phyloP scores from a whole-genome alignment of 2,797 vertebrate genomes.

The Myotis daubentonii region DNA sequence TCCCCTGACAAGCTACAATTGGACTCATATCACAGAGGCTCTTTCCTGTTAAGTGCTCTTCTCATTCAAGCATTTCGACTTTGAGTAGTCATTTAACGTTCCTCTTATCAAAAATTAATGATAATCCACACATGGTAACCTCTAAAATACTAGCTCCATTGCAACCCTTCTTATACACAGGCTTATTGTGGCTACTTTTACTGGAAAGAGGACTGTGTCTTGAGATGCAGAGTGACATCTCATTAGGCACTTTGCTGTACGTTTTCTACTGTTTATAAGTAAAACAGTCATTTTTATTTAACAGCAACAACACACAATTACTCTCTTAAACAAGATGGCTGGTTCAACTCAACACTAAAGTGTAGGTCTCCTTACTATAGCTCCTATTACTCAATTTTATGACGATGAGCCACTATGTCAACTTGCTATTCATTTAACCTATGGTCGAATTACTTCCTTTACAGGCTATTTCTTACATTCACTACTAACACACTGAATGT shows the following conservation, averaged over 20 bases:
- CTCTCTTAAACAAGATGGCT: not conserved
- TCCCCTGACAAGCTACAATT: not conserved
- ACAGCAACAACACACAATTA: not conserved
- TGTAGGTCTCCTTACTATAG: not conserved
- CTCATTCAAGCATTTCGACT: slow-evolving; percentile 26
- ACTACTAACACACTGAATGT: not conserved
- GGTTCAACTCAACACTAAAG: not conserved
- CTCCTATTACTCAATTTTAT: not conserved
- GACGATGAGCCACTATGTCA: not conserved
- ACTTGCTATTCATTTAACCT: slow-evolving; percentile 20
- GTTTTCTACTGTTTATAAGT: slow-evolving; percentile 21
- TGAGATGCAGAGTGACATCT: not conserved
- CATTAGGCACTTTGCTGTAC: not conserved
- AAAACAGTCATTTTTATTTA: slow-evolving; percentile 25
- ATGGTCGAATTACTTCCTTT: not conserved
- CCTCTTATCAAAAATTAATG: slow-evolving; percentile 54
- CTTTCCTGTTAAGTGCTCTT: slow-evolving; percentile 9
- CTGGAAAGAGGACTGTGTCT: slow-evolving; percentile 1
- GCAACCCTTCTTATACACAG: not conserved
- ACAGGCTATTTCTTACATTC: slow-evolving; percentile 9
- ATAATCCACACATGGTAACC: not conserved
- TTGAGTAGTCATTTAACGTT: not conserved
- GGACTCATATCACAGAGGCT: not conserved
- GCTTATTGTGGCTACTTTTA: not conserved
- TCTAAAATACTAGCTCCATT: not conserved